A percentile compares a stretch with the other conserved stretches of the same genome.
Conservation (phyloP, 2,113 vertebrate species). For the Lanius collurio region DNA sequence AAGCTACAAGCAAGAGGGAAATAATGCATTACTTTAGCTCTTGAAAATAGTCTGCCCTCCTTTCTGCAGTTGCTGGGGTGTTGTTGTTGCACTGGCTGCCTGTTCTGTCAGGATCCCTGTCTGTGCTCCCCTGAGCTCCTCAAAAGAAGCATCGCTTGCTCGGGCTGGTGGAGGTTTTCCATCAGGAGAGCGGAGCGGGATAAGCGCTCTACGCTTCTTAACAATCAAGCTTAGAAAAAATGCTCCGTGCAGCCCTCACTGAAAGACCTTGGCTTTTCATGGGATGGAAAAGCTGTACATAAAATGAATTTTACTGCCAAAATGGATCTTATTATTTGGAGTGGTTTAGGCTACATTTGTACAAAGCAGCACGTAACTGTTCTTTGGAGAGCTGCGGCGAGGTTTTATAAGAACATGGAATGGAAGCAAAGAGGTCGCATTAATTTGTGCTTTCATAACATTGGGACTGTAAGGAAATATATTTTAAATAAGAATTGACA, state of each 20-base stretch:
- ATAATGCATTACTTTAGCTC: background rate
- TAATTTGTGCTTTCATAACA: slow-evolving; percentile 43
- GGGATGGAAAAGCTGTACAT: background rate
- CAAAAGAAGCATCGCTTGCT: background rate
- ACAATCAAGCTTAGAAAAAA: background rate
- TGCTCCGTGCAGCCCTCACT: background rate
- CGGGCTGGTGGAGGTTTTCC: background rate
- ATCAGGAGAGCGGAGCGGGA: background rate
- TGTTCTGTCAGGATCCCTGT: background rate
- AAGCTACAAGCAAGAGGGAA: background rate
- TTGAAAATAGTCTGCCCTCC: background rate
- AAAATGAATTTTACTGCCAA: slow-evolving; percentile 34
- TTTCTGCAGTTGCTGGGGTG: background rate
- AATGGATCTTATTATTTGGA: slow-evolving; percentile 26
- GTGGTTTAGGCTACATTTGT: slow-evolving; percentile 15
- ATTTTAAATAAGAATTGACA: slow-evolving; percentile 68
- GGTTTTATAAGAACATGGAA: slow-evolving; percentile 30
- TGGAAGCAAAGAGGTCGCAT: slow-evolving; percentile 23
- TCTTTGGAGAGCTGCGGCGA: background rate
- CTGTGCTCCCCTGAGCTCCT: background rate
- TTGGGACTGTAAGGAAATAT: slow-evolving; percentile 19
- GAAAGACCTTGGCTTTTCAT: slow-evolving; percentile 35
- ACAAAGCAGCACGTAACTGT: slow-evolving; percentile 14
- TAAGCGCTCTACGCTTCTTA: background rate
- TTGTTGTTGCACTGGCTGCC: background rate